Conservation (phyloP, 92 coral and sea anemone species). For the Heliopora coerulea region DNA sequence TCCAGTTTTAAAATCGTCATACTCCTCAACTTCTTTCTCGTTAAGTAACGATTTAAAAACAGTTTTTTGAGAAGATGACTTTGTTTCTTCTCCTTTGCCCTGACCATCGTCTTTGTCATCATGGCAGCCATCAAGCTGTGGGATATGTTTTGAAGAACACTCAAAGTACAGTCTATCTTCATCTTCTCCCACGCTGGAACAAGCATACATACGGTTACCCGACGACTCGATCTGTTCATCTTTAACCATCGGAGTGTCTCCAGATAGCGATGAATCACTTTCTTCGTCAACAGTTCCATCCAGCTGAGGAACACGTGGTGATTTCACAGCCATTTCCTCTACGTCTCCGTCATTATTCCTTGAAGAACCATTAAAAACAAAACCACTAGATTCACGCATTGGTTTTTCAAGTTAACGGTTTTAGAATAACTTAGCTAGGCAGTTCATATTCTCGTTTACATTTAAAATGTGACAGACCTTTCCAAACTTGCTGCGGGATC, state of each 20-base stretch:
- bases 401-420: too few relatives aligned
- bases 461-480: too few relatives aligned
- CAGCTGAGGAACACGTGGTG: conserved; percentile 68
- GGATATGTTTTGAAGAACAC: neutral
- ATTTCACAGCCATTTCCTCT: conserved; percentile 65
- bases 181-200: neutral
- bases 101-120: conserved; percentile 1
- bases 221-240: neutral
- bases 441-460: too few relatives aligned
- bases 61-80: neutral
- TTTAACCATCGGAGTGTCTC: neutral
- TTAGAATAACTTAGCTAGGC: too few relatives aligned
- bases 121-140: conserved; percentile 14
- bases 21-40: conserved; percentile 1
- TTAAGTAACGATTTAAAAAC: neutral
- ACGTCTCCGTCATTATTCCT: conserved; percentile 54
- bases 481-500: conserved; percentile 1
- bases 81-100: too few relatives aligned
- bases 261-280: neutral
- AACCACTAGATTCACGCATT: too few relatives aligned
- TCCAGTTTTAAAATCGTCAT: conserved; percentile 1
- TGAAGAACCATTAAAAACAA: too few relatives aligned
- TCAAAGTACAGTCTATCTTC: neutral
- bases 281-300: conserved; percentile 85
- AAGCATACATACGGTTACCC: neutral